A percentile compares a stretch with the other conserved stretches of the same genome.
Evolutionary conservation across 2,888 invertebrate genomes (phyloP).

Genomic region (Chesias legatella): DNA sequence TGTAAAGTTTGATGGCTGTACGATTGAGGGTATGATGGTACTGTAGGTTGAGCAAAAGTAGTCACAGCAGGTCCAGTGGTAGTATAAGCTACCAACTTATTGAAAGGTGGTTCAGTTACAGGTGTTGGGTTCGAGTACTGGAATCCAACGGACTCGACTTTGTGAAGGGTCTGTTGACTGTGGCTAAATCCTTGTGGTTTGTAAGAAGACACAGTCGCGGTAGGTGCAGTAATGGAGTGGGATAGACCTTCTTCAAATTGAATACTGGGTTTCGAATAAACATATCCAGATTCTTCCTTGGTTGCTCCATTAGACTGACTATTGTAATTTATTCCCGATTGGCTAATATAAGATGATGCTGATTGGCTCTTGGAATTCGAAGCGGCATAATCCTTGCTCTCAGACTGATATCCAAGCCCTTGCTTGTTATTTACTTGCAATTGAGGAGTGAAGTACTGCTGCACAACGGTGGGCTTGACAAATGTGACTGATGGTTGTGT

Average conservation of each 20-base stretch:
- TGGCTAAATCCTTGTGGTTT: slow-evolving; percentile 58
- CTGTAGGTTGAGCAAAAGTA: slow-evolving; percentile 49
- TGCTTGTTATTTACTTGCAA: slow-evolving; percentile 52
- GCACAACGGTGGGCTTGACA: slow-evolving; percentile 59
- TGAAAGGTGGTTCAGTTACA: slow-evolving; percentile 62
- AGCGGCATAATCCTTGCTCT: slow-evolving; percentile 37
- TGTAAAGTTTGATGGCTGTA: slow-evolving; percentile 60
- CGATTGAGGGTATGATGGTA: slow-evolving; percentile 50
- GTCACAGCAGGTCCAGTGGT: slow-evolving; percentile 57
- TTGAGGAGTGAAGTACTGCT: slow-evolving; percentile 45
- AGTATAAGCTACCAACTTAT: slow-evolving; percentile 65
- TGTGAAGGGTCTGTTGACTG: slow-evolving; percentile 59
- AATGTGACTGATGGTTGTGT: slow-evolving; percentile 67
- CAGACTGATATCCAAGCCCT: slow-evolving; percentile 47
- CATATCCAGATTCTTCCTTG: slow-evolving; percentile 47
- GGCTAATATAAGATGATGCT: slow-evolving; percentile 12
- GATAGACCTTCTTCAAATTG: slow-evolving; percentile 63
- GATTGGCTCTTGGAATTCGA: slow-evolving; percentile 20
- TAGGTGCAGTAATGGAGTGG: slow-evolving; percentile 56
- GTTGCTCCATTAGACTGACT: slow-evolving; percentile 16
- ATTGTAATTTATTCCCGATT: slow-evolving; percentile 15
- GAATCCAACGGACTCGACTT: slow-evolving; percentile 48
- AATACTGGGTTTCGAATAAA: slow-evolving; percentile 57
- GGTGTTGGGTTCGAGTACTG: slow-evolving; percentile 57
- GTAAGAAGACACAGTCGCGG: slow-evolving; percentile 54